These are phyloP conservation scores for Channa argus DNA, from an alignment of 2,113 vertebrate genomes.

Conservation along the genomic window DNA sequence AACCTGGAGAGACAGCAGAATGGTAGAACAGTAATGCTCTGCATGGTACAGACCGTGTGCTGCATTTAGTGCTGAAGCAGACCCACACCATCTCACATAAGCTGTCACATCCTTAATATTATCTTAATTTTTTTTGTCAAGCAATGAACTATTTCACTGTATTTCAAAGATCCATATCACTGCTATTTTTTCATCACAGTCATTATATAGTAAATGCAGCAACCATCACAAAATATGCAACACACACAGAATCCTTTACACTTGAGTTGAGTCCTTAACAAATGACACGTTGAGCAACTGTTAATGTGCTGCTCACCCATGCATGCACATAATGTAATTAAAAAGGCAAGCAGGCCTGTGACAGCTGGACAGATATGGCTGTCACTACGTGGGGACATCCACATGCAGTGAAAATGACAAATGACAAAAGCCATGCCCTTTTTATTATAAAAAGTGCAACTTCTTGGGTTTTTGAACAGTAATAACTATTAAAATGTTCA, in stretches of 20 bases:
- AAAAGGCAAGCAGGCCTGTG: background rate
- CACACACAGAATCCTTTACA: background rate
- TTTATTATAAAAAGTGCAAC: background rate
- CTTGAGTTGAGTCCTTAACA: conserved; percentile 11
- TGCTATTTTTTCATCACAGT: too few species aligned
- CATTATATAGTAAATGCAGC: background rate
- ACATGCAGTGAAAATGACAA: conserved; percentile 16
- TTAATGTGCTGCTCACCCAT: conserved; percentile 14
- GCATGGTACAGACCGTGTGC: conserved; percentile 1
- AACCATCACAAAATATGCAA: conserved; percentile 22
- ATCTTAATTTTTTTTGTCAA: background rate
- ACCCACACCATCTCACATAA: conserved; percentile 39
- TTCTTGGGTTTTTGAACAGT: too few species aligned
- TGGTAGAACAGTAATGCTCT: conserved; percentile 5
- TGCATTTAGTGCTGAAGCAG: conserved; percentile 27
- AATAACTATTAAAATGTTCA: too few species aligned
- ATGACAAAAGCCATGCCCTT: background rate
- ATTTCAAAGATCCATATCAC: background rate
- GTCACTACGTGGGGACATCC: background rate
- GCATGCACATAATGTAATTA: conserved; percentile 16
- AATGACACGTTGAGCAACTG: conserved; percentile 15
- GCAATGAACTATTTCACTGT: background rate
- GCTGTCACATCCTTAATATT: background rate
- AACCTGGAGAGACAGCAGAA: conserved; percentile 25
- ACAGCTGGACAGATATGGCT: background rate